Evolutionary conservation across 2,888 invertebrate genomes (phyloP).

Genomic region (Idaea aversata): DNA sequence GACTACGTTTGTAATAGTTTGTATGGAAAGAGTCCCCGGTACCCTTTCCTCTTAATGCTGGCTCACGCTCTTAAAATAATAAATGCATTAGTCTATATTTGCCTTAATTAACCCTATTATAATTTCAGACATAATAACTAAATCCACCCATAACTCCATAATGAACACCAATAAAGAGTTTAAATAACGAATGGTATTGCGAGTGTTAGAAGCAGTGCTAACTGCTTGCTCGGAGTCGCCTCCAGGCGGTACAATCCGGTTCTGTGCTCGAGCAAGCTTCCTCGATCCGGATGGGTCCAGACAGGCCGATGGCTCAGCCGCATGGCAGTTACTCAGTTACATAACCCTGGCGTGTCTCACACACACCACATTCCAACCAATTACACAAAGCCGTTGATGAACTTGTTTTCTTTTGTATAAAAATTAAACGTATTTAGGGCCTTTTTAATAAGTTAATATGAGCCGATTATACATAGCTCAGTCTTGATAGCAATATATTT

Average conservation of each 20-base stretch:
- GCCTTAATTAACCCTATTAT: not conserved
- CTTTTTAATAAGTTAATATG: not conserved
- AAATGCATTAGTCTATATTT: no score
- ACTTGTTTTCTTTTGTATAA: slow-evolving; percentile 27
- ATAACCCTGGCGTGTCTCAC: slow-evolving; percentile 36
- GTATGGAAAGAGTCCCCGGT: no score
- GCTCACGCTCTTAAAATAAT: no score
- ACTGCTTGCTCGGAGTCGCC: slow-evolving; percentile 28
- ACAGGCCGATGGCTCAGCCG: slow-evolving; percentile 35
- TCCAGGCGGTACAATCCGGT: slow-evolving; percentile 55
- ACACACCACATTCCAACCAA: slow-evolving; percentile 67
- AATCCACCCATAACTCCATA: slow-evolving; percentile 4
- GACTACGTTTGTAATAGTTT: no score
- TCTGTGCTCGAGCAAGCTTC: slow-evolving; percentile 48
- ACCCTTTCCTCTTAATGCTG: no score
- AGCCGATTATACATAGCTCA: not conserved
- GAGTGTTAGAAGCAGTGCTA: slow-evolving; percentile 37
- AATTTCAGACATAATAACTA: slow-evolving; percentile 11
- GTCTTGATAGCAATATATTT: not conserved
- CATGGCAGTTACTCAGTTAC: slow-evolving; percentile 31
- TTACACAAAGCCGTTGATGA: slow-evolving; percentile 47
- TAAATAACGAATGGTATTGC: slow-evolving; percentile 17
- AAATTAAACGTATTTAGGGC: slow-evolving; percentile 8
- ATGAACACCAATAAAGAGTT: slow-evolving; percentile 5
- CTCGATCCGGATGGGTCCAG: slow-evolving; percentile 60